Evolutionary conservation across 2,888 invertebrate species (phyloP), one percentile per base, ranked within the genome.

Genomic region (Mayetiola destructor): DNA sequence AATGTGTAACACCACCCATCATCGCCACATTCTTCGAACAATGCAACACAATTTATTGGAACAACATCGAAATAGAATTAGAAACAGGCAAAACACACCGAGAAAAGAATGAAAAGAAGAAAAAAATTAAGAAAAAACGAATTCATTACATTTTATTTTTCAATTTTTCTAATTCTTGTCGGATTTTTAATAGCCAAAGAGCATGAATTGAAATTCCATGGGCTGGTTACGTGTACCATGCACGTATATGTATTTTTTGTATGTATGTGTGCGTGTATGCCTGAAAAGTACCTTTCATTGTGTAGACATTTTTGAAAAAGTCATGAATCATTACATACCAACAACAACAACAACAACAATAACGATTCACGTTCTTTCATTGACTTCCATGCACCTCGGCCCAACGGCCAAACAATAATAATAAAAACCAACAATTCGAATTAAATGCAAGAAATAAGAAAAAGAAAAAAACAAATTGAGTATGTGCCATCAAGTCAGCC

Each of bases 341-440:
- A n/a, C n/a, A n/a, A n/a, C n/a, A n/a, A n/a, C n/a, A n/a, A n/a
- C n/a, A n/a, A n/a, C n/a, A n/a, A n/a, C n/a, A n/a, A n/a, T n/a
- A n/a, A n/a, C n/a, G n/a, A n/a, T n/a, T 2, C 20, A 16, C 40
- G 40, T 23, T 12, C 23, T 14, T 14, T 2, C 42, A 23, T 6
- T 2, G 39, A 4, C 20, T 23, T 42, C 39, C 6, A 18, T 42
- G 23, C 42, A 42, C 4, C 37, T 23, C 10, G 18, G 42, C 42
- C n/a, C 42, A 42, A 23, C 21, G 42, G 42, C 42, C 21, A 42
- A 42, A 42, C 42, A 42, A 42, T 42, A 23, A 42, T 23, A 42
- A 40, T 40, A 42, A 42, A n/a, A 42, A 21, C 42, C 23, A 42
- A 42, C 23, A 23, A n/a, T n/a, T n/a, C n/a, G n/a, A 21, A 42